Evolutionary conservation across 2,113 vertebrate species (phyloP), one percentile per base, ranked within the genome.

Genomic region (Syrmaticus mikado): DNA sequence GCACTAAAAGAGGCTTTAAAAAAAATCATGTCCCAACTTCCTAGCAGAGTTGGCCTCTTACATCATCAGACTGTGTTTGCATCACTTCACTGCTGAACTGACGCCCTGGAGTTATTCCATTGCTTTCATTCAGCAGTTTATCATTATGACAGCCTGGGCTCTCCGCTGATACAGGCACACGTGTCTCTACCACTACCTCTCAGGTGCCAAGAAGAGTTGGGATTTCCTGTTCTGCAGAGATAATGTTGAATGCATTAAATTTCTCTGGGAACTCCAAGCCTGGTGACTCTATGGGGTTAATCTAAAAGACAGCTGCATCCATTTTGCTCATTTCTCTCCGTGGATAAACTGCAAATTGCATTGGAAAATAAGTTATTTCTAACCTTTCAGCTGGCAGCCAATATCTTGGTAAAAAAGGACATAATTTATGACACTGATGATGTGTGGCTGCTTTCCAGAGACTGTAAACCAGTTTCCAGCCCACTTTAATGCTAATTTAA

Each of bases 271-370:
- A 94, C 79, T 93, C 94, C 70, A 73, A 45, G 45, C 15, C 25
- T 67, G 71, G 91, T 4, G 15, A 67, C 55, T 66, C 92, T 22
- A 73, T 66, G 61, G 94, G 95, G 97, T 98, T 97, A 97, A 97
- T 95, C 96, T 95, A 86, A 96, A 92, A 97, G 94, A 95, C 97
- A 98, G 97, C 96, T 98, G 97, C 95, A 97, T 96, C 94, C 95
- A 94, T 97, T 97, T 96, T 96, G 90, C 92, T 97, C 96, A 96
- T 96, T 97, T 96, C 95, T 95, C 90, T 97, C 91, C 65, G 8
- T 77, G 95, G 92, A 95, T 88, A 97, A 97, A 97, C 91, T 96
- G 94, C 94, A 98, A 98, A 97, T 96, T 97, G 91, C 96, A 97
- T 95, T 97, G 95, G 95, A 97, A 97, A 97, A 97, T 95, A 97